Evolutionary conservation across 2,113 vertebrate species (phyloP).

Genomic region (Campylorhamphus procurvoides): DNA sequence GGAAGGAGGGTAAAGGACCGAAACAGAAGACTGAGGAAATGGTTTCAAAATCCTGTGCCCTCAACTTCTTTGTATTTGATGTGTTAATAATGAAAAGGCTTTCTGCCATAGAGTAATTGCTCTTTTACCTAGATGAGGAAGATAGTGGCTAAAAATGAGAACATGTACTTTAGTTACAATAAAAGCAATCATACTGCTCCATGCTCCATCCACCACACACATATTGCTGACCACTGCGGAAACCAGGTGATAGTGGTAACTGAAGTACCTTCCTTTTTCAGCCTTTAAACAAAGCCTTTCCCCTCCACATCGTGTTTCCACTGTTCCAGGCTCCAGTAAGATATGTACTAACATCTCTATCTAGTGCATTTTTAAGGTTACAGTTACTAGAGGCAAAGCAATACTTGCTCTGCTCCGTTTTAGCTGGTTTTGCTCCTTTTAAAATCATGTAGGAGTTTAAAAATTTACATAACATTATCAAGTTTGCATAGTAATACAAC

Average conservation of each 20-base stretch:
- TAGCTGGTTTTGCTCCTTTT: background rate
- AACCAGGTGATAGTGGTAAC: background rate
- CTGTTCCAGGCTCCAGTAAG: background rate
- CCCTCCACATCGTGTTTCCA: background rate
- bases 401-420: background rate
- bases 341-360: background rate
- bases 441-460: background rate
- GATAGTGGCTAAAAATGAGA: background rate
- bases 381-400: background rate
- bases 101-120: background rate
- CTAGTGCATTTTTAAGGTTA: background rate
- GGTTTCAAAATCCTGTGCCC: background rate
- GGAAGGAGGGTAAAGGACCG: background rate
- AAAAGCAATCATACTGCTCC: background rate
- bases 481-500: background rate
- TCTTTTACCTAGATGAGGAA: background rate
- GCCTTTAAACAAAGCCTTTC: background rate
- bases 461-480: background rate
- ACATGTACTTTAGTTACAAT: conserved; percentile 1
- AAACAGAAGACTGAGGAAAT: background rate
- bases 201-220: background rate
- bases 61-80: background rate
- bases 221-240: background rate
- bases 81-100: background rate
- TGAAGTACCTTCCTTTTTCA: background rate